phyloP scores from a whole-genome alignment of 2,888 invertebrate genomes.

The Barypeithes pellucidus region DNA sequence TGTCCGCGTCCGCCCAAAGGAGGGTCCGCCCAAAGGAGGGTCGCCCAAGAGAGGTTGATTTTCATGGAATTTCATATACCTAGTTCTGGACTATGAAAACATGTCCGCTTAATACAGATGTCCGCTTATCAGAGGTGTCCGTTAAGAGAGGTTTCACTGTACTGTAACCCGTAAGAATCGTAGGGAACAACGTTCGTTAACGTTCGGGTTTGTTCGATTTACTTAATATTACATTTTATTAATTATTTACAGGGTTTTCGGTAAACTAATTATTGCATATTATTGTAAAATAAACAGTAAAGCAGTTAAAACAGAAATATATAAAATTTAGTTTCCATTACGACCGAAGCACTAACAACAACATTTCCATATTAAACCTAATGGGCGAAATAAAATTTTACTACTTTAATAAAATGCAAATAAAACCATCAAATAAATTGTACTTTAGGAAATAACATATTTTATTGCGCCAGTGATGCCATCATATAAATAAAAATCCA shows the following conservation, averaged over 20 bases:
- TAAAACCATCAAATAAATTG: constrained; percentile 6
- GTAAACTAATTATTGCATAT: background rate
- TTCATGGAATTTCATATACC: too few species aligned
- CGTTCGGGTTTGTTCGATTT: too few species aligned
- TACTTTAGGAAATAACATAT: constrained; percentile 2
- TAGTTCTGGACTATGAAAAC: too few species aligned
- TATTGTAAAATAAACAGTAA: background rate
- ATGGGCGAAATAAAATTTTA: constrained; percentile 11
- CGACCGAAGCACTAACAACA: background rate
- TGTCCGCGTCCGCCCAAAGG: too few species aligned
- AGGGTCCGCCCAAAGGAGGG: too few species aligned
- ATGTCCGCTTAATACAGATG: too few species aligned
- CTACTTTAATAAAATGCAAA: constrained; percentile 20
- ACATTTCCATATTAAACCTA: background rate
- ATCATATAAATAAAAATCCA: background rate
- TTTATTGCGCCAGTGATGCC: background rate
- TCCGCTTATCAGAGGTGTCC: too few species aligned
- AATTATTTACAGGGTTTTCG: too few species aligned
- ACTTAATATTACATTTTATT: background rate
- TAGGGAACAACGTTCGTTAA: too few species aligned
- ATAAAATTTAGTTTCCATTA: constrained; percentile 1
- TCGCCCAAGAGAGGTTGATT: too few species aligned
- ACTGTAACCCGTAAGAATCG: too few species aligned
- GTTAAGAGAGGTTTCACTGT: too few species aligned
- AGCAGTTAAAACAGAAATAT: background rate